A percentile compares a stretch with the other conserved stretches of the same genome.
phyloP scores from a whole-genome alignment of 2,113 vertebrate species.

The Diphyllodes magnificus region DNA sequence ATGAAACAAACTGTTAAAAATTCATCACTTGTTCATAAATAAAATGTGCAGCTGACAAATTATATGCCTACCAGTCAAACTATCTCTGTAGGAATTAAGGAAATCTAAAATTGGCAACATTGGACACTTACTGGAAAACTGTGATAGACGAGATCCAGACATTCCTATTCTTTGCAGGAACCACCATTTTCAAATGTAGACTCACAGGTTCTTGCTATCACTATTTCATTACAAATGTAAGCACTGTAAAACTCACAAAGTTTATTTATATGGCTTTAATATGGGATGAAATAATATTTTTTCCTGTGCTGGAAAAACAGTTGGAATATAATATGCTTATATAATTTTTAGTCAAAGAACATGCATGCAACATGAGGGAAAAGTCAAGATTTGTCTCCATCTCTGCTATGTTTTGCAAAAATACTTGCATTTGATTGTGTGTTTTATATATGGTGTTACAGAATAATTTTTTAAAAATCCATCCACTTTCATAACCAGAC shows the following conservation, averaged over 20 bases:
- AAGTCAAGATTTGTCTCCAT: not conserved
- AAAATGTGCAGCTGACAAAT: not conserved
- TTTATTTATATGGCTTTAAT: not conserved
- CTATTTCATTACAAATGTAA: not conserved
- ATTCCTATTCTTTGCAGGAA: not conserved
- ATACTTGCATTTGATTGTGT: not conserved
- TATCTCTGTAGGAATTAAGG: not conserved
- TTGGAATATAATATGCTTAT: not conserved
- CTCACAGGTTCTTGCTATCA: not conserved
- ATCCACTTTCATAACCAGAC: not conserved
- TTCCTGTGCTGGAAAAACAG: not conserved
- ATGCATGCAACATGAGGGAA: not conserved
- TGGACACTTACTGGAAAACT: not conserved
- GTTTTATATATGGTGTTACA: not conserved
- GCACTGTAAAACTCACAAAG: not conserved
- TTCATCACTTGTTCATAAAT: not conserved
- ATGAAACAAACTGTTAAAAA: not conserved
- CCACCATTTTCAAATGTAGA: not conserved
- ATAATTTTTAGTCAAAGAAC: not conserved
- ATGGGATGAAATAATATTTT: not conserved
- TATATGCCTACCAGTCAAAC: not conserved
- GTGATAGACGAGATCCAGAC: not conserved
- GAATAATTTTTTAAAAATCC: not conserved
- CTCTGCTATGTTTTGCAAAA: not conserved
- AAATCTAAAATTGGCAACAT: not conserved